phyloP scores from a whole-genome alignment of 2,888 invertebrate genomes.

The Anthrax anthrax region DNA sequence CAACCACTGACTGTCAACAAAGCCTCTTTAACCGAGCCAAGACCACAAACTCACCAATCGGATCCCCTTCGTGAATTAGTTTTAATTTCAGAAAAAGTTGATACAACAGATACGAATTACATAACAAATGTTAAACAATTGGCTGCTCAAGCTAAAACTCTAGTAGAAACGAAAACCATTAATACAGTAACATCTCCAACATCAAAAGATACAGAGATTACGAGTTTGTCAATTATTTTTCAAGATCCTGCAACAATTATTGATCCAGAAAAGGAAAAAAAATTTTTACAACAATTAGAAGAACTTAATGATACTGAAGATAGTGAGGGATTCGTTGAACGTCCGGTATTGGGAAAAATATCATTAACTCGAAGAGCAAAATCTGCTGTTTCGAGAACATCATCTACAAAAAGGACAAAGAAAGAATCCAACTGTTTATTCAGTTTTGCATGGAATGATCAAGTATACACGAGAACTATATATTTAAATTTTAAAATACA shows the following conservation, averaged over 20 bases:
- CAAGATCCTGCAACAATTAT: conserved; percentile 32
- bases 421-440: conserved; percentile 12
- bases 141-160: conserved; percentile 46
- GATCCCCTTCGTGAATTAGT: conserved; percentile 53
- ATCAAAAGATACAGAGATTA: conserved; percentile 7
- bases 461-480: not conserved
- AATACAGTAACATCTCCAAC: not conserved
- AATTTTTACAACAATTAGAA: conserved; percentile 30
- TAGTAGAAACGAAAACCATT: conserved; percentile 27
- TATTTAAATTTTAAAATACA: not conserved
- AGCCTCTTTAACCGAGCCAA: conserved; percentile 9
- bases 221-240: conserved; percentile 17
- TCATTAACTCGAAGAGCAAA: conserved; percentile 53
- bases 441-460: conserved; percentile 14
- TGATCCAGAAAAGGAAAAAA: conserved; percentile 31
- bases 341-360: conserved; percentile 50
- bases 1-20: not conserved
- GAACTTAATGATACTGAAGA: conserved; percentile 32
- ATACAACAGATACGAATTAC: conserved; percentile 23
- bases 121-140: conserved; percentile 39
- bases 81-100: conserved; percentile 37
- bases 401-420: conserved; percentile 11
- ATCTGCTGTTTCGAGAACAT: conserved; percentile 37
- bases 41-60: conserved; percentile 2
- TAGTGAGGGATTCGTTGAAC: conserved; percentile 36